A percentile compares a stretch with the other conserved stretches of the same genome.
These are phyloP conservation scores for Cavia aperea DNA, from an alignment of 2,113 vertebrate species.

Conservation along the genomic window DNA sequence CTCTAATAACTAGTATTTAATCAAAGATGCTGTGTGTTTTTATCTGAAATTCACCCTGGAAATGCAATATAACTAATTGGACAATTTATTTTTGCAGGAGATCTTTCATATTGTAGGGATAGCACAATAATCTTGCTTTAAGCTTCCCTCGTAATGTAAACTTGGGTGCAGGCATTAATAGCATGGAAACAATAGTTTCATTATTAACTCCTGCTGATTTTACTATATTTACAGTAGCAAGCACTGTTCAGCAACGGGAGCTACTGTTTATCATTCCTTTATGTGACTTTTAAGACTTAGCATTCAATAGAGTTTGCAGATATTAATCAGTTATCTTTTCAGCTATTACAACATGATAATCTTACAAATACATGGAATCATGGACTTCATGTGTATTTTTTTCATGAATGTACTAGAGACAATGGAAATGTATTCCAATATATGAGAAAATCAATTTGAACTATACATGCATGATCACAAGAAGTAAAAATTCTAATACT, in stretches of 20 bases:
- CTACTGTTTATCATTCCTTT: not conserved
- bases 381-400: not conserved
- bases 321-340: not conserved
- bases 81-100: not conserved
- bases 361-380: not conserved
- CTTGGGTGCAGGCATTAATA: not conserved
- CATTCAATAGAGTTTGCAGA: not conserved
- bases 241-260: not conserved
- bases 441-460: not conserved
- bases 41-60: slow-evolving; percentile 19
- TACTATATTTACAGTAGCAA: not conserved
- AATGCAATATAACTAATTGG: not conserved
- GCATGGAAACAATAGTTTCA: not conserved
- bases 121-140: not conserved
- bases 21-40: not conserved
- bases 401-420: not conserved
- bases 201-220: slow-evolving; percentile 9
- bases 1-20: slow-evolving; percentile 15
- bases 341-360: slow-evolving; percentile 3
- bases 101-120: not conserved
- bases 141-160: not conserved
- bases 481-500: not conserved
- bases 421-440: not conserved
- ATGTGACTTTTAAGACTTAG: not conserved
- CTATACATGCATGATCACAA: not conserved